Evolutionary conservation across 1,140 invertebrate species (phyloP).

Genomic region (Scaptomyza pallida): DNA sequence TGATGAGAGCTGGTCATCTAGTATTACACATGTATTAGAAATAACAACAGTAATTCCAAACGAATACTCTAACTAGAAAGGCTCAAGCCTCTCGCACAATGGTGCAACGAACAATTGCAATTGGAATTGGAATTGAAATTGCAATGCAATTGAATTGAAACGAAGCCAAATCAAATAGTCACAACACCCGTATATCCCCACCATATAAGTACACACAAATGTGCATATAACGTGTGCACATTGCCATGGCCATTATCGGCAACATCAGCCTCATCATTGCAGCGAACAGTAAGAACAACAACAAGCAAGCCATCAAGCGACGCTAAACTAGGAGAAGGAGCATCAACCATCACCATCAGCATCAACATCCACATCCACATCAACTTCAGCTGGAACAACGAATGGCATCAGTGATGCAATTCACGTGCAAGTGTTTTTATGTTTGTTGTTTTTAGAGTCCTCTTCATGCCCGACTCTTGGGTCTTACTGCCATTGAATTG

Average conservation of each 20-base stretch:
- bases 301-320: no score
- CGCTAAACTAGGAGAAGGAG: conserved; percentile 4
- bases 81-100: background rate
- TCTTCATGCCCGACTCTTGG: conserved; percentile 29
- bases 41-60: conserved; percentile 6
- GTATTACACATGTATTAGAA: conserved; percentile 1
- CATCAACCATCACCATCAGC: conserved; percentile 1
- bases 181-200: conserved; percentile 1
- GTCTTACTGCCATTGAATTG: conserved; percentile 51
- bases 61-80: background rate
- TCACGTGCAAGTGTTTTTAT: conserved; percentile 74
- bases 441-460: conserved; percentile 53
- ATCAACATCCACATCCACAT: background rate
- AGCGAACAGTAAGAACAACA: conserved; percentile 29
- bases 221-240: conserved; percentile 75
- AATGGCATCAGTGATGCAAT: conserved; percentile 69
- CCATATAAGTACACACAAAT: conserved; percentile 65
- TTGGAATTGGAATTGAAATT: conserved; percentile 24
- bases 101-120: conserved; percentile 20
- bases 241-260: conserved; percentile 77
- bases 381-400: conserved; percentile 7
- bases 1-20: background rate
- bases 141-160: conserved; percentile 42
- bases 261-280: conserved; percentile 61
- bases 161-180: conserved; percentile 41